Evolutionary conservation across 2,113 vertebrate species (phyloP).

Genomic region (Ivindomyrus marchei): DNA sequence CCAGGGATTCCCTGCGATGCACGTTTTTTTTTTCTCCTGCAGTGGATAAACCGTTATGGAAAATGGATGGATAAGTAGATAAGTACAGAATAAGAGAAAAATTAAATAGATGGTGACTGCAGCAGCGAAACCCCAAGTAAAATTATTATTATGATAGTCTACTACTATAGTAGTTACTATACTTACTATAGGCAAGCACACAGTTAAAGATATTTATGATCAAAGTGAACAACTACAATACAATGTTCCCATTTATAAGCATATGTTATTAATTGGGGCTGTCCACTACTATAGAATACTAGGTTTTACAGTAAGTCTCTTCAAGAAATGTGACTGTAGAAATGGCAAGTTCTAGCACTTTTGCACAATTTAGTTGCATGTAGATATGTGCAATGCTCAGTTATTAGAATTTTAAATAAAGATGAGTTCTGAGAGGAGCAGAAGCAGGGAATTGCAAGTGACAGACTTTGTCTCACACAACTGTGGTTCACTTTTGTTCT

Average conservation of each 20-base stretch:
- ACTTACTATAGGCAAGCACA: neutral
- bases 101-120: neutral
- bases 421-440: neutral
- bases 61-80: neutral
- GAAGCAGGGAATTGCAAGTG: neutral
- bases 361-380: neutral
- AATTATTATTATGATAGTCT: neutral
- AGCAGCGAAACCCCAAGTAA: neutral
- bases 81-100: neutral
- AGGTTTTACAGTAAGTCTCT: neutral
- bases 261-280: neutral
- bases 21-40: neutral
- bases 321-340: neutral
- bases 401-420: neutral
- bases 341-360: neutral
- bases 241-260: neutral
- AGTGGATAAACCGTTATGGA: neutral
- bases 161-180: neutral
- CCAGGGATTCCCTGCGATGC: neutral
- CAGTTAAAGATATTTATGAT: neutral
- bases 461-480: neutral
- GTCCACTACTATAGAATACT: neutral
- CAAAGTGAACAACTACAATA: neutral
- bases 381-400: neutral
- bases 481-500: neutral